Percentiles rank a stretch among this genome's conserved stretches.
Evolutionary conservation across 2,113 vertebrate species (phyloP).

Genomic region (Pyxicephalus adspersus): DNA sequence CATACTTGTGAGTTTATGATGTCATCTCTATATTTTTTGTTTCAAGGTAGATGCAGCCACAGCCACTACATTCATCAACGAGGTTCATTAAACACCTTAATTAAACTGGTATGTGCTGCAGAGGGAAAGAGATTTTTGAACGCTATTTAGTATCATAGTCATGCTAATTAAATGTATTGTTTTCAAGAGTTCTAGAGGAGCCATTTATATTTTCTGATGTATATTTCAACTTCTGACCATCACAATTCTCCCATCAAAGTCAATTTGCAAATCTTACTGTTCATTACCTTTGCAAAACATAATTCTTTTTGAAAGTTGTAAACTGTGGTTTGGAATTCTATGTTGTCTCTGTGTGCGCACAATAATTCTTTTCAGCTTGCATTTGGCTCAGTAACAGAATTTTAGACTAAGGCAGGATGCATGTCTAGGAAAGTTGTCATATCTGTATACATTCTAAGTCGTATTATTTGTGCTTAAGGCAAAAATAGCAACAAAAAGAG

Average conservation of each 20-base stretch:
- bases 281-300: constrained; percentile 37
- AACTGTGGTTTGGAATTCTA: neutral
- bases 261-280: constrained; percentile 14
- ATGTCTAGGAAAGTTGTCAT: neutral
- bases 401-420: neutral
- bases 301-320: neutral
- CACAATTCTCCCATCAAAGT: constrained; percentile 17
- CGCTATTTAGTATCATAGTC: too few species aligned
- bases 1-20: neutral
- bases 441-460: neutral
- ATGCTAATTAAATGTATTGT: constrained; percentile 56
- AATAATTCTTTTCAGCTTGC: neutral
- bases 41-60: constrained; percentile 35
- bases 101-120: constrained; percentile 41
- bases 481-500: too few species aligned
- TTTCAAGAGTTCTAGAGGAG: constrained; percentile 44
- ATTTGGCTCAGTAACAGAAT: neutral
- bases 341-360: neutral
- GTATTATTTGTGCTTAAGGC: neutral
- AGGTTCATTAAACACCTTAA: constrained; percentile 32
- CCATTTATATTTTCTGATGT: constrained; percentile 50
- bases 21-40: neutral
- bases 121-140: constrained; percentile 35
- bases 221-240: constrained; percentile 19
- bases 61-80: constrained; percentile 24